These are phyloP conservation scores for Drosophila sucinea DNA, from an alignment of 1,140 invertebrate species.

Conservation along the genomic window DNA sequence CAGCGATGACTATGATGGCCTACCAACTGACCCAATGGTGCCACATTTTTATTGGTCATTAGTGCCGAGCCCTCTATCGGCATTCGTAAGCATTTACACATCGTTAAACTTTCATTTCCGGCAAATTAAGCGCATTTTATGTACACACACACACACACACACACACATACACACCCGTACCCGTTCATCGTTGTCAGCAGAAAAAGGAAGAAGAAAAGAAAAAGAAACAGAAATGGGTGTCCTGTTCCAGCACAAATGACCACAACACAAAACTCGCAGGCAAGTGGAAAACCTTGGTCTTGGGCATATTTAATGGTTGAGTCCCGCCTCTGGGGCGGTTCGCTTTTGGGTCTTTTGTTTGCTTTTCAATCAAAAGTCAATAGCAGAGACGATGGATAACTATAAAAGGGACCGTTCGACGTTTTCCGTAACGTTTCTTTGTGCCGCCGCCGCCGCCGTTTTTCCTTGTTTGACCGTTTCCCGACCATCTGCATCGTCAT, in stretches of 20 bases:
- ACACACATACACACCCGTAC: constrained; percentile 30
- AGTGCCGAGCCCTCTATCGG: constrained; percentile 75
- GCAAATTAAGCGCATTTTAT: constrained; percentile 82
- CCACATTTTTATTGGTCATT: constrained; percentile 81
- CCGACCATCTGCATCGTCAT: constrained; percentile 29
- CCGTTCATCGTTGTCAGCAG: constrained; percentile 64
- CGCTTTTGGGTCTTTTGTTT: constrained; percentile 58
- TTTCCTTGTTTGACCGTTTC: constrained; percentile 13
- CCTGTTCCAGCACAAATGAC: constrained; percentile 50
- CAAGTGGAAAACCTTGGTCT: constrained; percentile 19
- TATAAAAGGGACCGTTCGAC: constrained; percentile 40
- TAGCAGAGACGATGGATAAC: constrained; percentile 53
- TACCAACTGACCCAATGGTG: constrained; percentile 41
- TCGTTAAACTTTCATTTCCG: constrained; percentile 82
- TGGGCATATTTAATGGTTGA: constrained; percentile 67
- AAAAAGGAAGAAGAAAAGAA: constrained; percentile 7
- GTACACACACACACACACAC: constrained; percentile 46
- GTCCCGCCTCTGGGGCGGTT: constrained; percentile 52
- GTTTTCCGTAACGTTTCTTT: constrained; percentile 5
- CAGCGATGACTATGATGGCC: constrained; percentile 7
- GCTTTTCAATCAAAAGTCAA: constrained; percentile 80
- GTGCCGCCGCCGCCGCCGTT: neutral
- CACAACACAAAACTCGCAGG: constrained; percentile 56
- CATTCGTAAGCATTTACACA: constrained; percentile 82
- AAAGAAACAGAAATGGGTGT: constrained; percentile 28